Evolutionary conservation across 2,113 vertebrate species (phyloP).

Genomic region (Oenanthe oenanthe): DNA sequence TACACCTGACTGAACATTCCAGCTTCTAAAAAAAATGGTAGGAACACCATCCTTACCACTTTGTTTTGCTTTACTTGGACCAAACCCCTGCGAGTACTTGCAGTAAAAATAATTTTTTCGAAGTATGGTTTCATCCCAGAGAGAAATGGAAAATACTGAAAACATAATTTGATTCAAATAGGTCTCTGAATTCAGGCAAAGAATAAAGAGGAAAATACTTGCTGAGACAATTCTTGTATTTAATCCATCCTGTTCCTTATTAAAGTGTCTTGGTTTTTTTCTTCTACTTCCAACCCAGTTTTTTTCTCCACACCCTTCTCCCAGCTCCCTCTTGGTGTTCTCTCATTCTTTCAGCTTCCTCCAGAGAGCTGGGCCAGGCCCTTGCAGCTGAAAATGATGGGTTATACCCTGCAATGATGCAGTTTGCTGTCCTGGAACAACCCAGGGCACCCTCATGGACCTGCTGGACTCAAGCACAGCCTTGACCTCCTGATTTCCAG

Average conservation of each 20-base stretch:
- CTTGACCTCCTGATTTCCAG: neutral
- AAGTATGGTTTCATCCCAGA: neutral
- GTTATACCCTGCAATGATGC: neutral
- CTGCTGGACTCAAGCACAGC: neutral
- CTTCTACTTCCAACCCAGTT: neutral
- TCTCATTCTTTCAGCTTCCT: neutral
- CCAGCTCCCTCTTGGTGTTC: neutral
- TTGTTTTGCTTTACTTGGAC: neutral
- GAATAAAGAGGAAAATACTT: neutral
- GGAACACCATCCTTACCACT: neutral
- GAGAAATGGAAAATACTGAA: neutral
- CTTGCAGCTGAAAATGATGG: neutral
- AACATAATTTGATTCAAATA: neutral
- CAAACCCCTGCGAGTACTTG: neutral
- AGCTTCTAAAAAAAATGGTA: neutral
- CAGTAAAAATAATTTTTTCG: neutral
- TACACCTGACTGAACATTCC: fast-evolving
- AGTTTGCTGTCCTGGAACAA: neutral
- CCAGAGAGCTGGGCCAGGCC: neutral
- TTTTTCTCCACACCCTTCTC: neutral
- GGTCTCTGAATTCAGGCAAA: neutral
- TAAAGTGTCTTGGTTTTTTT: neutral
- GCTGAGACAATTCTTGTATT: neutral
- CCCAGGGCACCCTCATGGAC: neutral
- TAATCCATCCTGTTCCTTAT: neutral